phyloP scores from a whole-genome alignment of 2,113 vertebrate species.

The Spermophilus dauricus region DNA sequence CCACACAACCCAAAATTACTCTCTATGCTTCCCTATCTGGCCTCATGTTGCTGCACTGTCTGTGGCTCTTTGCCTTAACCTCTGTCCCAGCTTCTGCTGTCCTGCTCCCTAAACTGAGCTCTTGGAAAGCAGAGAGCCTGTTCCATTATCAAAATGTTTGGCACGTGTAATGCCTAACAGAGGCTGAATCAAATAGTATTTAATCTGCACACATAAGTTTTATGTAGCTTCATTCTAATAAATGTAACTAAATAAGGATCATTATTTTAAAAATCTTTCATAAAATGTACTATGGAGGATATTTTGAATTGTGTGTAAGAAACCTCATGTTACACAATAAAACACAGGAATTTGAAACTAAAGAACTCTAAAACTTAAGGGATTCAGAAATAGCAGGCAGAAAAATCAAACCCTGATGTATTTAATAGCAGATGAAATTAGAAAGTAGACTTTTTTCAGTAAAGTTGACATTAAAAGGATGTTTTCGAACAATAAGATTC shows the following conservation, averaged over 20 bases:
- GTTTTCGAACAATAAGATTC: constrained; percentile 57
- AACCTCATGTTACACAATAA: constrained; percentile 36
- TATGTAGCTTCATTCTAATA: constrained; percentile 54
- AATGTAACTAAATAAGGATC: constrained; percentile 41
- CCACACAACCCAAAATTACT: background rate
- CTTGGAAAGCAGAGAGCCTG: background rate
- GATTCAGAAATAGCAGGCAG: constrained; percentile 51
- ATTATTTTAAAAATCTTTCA: constrained; percentile 39
- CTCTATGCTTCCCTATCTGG: background rate
- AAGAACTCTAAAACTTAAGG: constrained; percentile 52
- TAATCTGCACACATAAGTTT: constrained; percentile 8
- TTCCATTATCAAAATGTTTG: background rate
- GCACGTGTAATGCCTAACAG: background rate
- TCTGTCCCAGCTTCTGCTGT: background rate
- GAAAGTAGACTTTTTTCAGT: constrained; percentile 47
- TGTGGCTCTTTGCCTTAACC: background rate
- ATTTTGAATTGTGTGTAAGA: constrained; percentile 55
- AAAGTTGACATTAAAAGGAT: constrained; percentile 17
- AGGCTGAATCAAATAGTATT: constrained; percentile 8
- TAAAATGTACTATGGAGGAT: constrained; percentile 47
- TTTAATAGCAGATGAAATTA: constrained; percentile 55
- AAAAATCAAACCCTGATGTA: constrained; percentile 14
- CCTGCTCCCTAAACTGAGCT: background rate
- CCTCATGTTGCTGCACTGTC: background rate
- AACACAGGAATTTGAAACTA: constrained; percentile 59